Evolutionary conservation across 2,113 vertebrate genomes (phyloP).

Genomic region (Trematomus loennbergii): DNA sequence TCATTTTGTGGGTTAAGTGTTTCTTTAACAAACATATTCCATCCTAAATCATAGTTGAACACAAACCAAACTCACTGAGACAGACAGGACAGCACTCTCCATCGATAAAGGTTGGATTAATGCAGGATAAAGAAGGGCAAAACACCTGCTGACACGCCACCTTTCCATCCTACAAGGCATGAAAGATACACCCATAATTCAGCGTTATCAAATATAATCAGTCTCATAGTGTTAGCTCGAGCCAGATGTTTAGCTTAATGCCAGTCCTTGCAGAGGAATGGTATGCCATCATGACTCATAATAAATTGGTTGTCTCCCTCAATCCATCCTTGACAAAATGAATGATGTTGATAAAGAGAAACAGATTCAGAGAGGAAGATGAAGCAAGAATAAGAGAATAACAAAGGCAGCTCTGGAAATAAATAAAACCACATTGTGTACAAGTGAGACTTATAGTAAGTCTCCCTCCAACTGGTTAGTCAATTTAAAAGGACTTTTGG

Average conservation of each 20-base stretch:
- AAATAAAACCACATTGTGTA: conserved; percentile 50
- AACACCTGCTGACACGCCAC: conserved; percentile 92
- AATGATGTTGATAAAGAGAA: conserved; percentile 59
- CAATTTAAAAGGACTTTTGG: conserved; percentile 4
- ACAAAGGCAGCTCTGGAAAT: conserved; percentile 31
- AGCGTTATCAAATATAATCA: conserved; percentile 20
- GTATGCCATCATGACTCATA: conserved; percentile 50
- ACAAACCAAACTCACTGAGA: conserved; percentile 85
- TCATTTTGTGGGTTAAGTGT: too few relatives aligned
- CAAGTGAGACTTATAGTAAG: conserved; percentile 2
- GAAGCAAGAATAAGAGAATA: conserved; percentile 11
- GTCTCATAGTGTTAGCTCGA: conserved; percentile 15
- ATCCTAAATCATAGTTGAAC: background rate
- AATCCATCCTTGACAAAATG: conserved; percentile 56
- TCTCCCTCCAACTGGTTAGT: conserved; percentile 4
- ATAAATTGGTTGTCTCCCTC: conserved; percentile 39
- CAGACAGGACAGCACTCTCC: conserved; percentile 94
- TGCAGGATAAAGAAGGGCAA: conserved; percentile 91
- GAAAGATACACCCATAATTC: conserved; percentile 26
- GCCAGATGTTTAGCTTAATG: conserved; percentile 60
- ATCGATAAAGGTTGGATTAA: conserved; percentile 88
- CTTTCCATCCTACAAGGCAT: conserved; percentile 86
- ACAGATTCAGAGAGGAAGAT: conserved; percentile 40
- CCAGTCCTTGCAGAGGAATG: conserved; percentile 42
- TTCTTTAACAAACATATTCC: background rate